Conservation (phyloP, 2,888 invertebrate species). For the Laothoe populi region DNA sequence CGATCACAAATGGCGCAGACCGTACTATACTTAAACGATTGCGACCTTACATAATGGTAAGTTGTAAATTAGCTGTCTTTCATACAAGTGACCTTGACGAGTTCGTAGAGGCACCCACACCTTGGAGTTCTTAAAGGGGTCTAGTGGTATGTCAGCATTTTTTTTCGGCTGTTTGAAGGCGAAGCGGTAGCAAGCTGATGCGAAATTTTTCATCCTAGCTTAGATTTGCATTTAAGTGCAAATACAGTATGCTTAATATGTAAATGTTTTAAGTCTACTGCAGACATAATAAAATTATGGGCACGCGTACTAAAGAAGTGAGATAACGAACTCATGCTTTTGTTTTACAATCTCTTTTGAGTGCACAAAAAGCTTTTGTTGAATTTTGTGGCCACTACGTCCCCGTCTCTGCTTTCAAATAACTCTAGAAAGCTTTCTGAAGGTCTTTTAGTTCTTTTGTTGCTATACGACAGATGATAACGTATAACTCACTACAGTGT, state of each 20-base stretch:
- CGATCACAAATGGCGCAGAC: too few relatives aligned
- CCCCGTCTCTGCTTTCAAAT: conserved; percentile 34
- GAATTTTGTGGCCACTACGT: conserved; percentile 33
- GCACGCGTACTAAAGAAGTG: conserved; percentile 40
- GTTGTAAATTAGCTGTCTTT: too few relatives aligned
- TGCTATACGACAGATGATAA: conserved; percentile 4
- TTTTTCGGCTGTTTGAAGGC: too few relatives aligned
- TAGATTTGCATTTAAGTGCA: not conserved
- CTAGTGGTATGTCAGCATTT: too few relatives aligned
- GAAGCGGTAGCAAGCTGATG: too few relatives aligned
- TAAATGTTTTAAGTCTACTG: not conserved
- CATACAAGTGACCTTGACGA: too few relatives aligned
- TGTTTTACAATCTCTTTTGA: conserved; percentile 55
- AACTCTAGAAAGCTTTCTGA: conserved; percentile 31
- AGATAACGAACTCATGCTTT: conserved; percentile 54
- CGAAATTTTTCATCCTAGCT: too few relatives aligned
- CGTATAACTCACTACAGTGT: not conserved
- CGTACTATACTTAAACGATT: too few relatives aligned
- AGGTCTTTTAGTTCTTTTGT: conserved; percentile 17
- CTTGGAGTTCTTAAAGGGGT: too few relatives aligned
- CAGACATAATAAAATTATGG: conserved; percentile 29
- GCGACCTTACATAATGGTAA: too few relatives aligned
- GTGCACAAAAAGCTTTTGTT: conserved; percentile 44
- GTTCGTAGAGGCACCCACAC: too few relatives aligned
- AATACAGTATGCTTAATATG: conserved; percentile 8